Evolutionary conservation across 2,888 invertebrate genomes (phyloP).

Genomic region (Lomographa bimaculata): DNA sequence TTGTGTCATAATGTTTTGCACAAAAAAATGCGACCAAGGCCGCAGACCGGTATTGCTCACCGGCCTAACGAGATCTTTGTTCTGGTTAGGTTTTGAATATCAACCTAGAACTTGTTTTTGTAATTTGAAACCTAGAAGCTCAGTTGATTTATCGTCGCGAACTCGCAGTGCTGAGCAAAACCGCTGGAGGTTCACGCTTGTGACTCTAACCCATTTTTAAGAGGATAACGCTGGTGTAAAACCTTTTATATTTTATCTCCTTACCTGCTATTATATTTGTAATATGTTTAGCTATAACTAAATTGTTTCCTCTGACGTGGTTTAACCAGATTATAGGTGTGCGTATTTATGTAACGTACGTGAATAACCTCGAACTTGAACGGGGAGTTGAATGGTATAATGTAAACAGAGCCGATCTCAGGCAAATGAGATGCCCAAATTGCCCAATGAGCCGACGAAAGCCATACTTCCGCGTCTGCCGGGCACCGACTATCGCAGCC

Average conservation of each 20-base stretch:
- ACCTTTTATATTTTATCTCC: too few relatives aligned
- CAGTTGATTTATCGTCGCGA: too few relatives aligned
- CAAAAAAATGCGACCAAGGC: conserved; percentile 22
- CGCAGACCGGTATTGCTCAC: conserved; percentile 17
- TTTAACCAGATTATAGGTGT: too few relatives aligned
- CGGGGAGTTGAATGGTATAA: conserved; percentile 55
- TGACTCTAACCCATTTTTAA: too few relatives aligned
- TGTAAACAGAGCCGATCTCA: conserved; percentile 64
- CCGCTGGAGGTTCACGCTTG: too few relatives aligned
- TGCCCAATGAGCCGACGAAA: conserved; percentile 55
- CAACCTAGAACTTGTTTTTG: conserved; percentile 6
- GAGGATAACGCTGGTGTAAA: too few relatives aligned
- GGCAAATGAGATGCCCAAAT: conserved; percentile 68
- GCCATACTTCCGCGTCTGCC: conserved; percentile 59
- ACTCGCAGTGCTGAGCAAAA: too few relatives aligned
- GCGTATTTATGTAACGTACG: conserved; percentile 34
- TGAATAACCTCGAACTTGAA: conserved; percentile 79
- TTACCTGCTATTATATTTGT: too few relatives aligned
- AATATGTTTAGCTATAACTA: too few relatives aligned
- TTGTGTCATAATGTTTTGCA: conserved; percentile 13
- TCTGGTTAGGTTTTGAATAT: conserved; percentile 7
- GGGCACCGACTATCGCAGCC: conserved; percentile 22
- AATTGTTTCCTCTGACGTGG: too few relatives aligned
- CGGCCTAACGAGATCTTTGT: conserved; percentile 9
- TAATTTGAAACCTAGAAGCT: too few relatives aligned